These are phyloP conservation scores for Himalopsyche kuldschensis DNA, from an alignment of 2,888 invertebrate genomes.

Conservation along the genomic window DNA sequence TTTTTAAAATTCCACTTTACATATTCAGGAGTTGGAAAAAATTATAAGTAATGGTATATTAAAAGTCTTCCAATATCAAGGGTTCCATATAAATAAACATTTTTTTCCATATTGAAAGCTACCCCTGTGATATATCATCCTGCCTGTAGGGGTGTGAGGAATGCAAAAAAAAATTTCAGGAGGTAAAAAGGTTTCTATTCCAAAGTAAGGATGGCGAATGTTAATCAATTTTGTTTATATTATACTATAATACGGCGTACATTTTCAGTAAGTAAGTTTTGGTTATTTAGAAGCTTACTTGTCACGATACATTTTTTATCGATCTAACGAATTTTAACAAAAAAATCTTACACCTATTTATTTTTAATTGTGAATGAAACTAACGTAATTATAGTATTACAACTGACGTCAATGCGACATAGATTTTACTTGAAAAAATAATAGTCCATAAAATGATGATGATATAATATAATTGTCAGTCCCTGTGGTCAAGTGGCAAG, in stretches of 20 bases:
- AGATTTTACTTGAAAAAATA: no score
- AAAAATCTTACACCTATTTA: no score
- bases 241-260: not conserved
- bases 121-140: not conserved
- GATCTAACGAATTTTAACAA: no score
- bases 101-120: not conserved
- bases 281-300: no score
- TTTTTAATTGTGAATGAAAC: no score
- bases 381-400: no score
- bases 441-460: no score
- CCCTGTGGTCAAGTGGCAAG: no score
- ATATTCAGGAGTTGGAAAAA: not conserved
- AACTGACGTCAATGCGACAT: no score
- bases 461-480: no score
- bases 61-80: not conserved
- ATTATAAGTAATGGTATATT: not conserved
- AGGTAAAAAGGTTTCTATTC: not conserved
- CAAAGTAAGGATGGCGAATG: not conserved
- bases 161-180: not conserved
- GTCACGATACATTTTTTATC: no score
- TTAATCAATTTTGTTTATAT: not conserved
- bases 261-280: no score
- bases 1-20: not conserved
- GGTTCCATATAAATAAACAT: not conserved
- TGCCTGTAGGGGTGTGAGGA: not conserved